Base-by-base conservation (phyloP, 2,797 vertebrate species). In the Borostomias antarcticus region DNA sequence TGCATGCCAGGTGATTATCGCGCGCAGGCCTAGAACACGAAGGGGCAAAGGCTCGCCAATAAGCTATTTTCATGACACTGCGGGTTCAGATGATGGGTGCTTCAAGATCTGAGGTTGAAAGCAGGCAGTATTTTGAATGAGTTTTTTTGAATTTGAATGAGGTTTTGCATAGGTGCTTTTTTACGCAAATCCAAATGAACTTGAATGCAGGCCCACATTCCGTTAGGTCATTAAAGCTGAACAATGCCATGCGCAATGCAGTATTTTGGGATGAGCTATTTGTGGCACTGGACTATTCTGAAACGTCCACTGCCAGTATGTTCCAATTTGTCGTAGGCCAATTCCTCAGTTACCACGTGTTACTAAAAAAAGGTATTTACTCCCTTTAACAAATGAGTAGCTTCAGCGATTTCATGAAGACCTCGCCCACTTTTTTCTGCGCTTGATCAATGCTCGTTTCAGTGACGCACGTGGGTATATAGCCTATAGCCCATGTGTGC, bases 231-330 rank as follows among this genome's bases (percentile, higher is more conserved):
- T n/a, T n/a, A 37, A 66, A 28, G 50, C 32, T 50, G 68, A 64
- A 68, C 59, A 15, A 21, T 64, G 35, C 9, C 73, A 59, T 84
- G 73, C 89, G 89, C 89, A 89, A 82, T 90, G 89, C 89, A 89
- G 89, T 76, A 73, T 78, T 84, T 79, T 62, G 68, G 48, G 28
- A 68, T 76, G 66, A 63, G 21, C 25, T 28, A 40, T 61, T 29
- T 64, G 48, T 58, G 60, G 60, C 69, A 59, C 63, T 19, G 29
- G 59, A 32, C 37, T 48, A 35, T 33, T 62, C 21, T 4, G 4
- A 17, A 3, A 1, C 54, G 19, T 58, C 57, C 60, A n/a, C 30
- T n/a, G n/a, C n/a, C n/a, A n/a, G n/a, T n/a, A n/a, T n/a, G 10
- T 37, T 63, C 75, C 69, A 62, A 69, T 51, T 69, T 67, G 68